These are phyloP conservation scores for Mungos mungo DNA, from an alignment of 2,113 vertebrate genomes.

Conservation along the genomic window DNA sequence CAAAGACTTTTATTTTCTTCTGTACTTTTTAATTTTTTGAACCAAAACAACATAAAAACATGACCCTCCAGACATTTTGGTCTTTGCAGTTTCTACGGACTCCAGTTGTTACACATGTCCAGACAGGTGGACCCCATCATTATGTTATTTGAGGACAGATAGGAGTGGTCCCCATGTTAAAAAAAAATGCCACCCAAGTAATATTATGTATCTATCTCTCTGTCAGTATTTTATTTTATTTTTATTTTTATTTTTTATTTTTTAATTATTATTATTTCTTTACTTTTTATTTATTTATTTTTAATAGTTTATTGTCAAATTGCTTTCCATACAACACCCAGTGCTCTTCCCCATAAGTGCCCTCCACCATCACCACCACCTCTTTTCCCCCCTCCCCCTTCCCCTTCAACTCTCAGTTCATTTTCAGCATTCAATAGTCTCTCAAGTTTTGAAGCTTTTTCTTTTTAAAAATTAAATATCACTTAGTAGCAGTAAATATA, in stretches of 20 bases:
- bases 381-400: no score
- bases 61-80: background rate
- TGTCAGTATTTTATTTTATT: conserved; percentile 22
- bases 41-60: background rate
- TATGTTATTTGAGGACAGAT: background rate
- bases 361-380: no score
- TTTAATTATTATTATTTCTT: no score
- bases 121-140: background rate
- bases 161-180: background rate
- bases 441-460: no score
- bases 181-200: background rate
- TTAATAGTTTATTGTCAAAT: no score
- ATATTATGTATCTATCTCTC: background rate
- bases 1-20: background rate
- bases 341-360: no score
- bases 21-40: background rate
- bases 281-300: no score
- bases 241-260: no score
- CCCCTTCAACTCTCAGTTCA: no score
- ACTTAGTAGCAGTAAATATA: background rate
- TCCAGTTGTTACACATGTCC: background rate
- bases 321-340: no score
- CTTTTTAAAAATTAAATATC: background rate
- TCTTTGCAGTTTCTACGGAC: background rate
- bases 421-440: no score